phyloP scores from a whole-genome alignment of 2,888 invertebrate species.

The Nemurella pictetii region DNA sequence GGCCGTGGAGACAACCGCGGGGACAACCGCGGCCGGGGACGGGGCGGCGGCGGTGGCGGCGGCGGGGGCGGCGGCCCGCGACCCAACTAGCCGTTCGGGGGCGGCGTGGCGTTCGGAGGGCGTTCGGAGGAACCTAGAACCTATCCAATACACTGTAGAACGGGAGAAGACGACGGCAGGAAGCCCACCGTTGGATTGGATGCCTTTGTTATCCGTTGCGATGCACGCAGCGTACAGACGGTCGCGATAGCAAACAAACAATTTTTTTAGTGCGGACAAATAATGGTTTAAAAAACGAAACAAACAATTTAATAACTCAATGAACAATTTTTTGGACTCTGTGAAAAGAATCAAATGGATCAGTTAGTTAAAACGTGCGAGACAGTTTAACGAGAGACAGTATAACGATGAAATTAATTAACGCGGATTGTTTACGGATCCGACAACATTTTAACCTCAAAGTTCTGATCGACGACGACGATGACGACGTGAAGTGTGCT shows the following conservation, averaged over 20 bases:
- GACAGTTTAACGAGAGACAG: background rate
- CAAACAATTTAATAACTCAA: background rate
- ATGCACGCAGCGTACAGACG: background rate
- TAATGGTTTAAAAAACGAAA: conserved; percentile 30
- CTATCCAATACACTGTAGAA: no score
- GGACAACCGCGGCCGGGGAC: background rate
- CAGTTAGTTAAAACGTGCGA: background rate
- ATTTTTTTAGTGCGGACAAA: background rate
- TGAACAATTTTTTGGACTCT: conserved; percentile 34
- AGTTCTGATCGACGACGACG: background rate
- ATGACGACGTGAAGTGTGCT: background rate
- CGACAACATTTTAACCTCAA: background rate
- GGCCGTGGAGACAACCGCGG: background rate
- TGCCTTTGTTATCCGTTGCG: background rate
- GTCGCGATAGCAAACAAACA: background rate
- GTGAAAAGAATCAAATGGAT: conserved; percentile 31
- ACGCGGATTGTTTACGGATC: background rate
- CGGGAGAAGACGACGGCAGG: conserved; percentile 41
- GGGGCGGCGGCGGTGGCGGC: background rate
- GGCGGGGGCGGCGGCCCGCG: background rate
- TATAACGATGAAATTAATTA: background rate
- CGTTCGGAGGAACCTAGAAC: no score
- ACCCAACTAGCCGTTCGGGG: background rate
- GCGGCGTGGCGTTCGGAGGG: no score
- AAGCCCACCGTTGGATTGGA: background rate